These are phyloP conservation scores for Ciona savignyi DNA, from an alignment of 23 tunicate species.

Conservation along the genomic window DNA sequence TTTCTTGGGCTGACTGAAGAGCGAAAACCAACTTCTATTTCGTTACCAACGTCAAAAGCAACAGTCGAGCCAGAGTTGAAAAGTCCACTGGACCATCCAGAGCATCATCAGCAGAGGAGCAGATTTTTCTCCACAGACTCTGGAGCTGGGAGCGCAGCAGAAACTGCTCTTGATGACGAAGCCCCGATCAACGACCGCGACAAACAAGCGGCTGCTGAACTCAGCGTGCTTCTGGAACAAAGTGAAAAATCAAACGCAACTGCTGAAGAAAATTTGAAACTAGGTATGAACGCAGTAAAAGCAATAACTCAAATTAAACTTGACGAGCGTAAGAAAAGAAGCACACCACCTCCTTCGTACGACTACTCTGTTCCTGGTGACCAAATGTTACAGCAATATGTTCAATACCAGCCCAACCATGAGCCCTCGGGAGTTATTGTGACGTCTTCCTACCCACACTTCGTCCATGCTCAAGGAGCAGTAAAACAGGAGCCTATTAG, in stretches of 20 bases:
- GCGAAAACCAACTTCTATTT: neutral
- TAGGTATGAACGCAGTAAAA: neutral
- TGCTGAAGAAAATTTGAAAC: neutral
- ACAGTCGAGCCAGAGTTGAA: constrained; percentile 42
- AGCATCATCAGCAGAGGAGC: constrained; percentile 35
- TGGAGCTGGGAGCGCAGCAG: constrained; percentile 12
- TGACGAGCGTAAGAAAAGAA: constrained; percentile 17
- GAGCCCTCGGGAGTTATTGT: neutral
- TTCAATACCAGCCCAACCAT: neutral
- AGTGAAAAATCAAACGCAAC: constrained; percentile 43
- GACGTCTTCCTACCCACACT: neutral
- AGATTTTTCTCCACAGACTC: constrained; percentile 47
- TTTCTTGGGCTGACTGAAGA: neutral
- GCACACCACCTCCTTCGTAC: constrained; percentile 86
- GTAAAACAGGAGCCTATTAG: constrained; percentile 35
- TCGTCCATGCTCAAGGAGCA: neutral
- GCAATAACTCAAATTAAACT: neutral
- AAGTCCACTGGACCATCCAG: constrained; percentile 67
- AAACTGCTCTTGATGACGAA: constrained; percentile 33
- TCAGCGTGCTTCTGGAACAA: constrained; percentile 36
- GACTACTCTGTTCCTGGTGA: constrained; percentile 14
- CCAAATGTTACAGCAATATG: neutral
- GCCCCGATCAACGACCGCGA: constrained; percentile 59
- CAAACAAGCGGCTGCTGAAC: constrained; percentile 49
- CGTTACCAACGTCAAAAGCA: neutral